Conservation (phyloP, 2,113 vertebrate species). For the Etheostoma cragini region DNA sequence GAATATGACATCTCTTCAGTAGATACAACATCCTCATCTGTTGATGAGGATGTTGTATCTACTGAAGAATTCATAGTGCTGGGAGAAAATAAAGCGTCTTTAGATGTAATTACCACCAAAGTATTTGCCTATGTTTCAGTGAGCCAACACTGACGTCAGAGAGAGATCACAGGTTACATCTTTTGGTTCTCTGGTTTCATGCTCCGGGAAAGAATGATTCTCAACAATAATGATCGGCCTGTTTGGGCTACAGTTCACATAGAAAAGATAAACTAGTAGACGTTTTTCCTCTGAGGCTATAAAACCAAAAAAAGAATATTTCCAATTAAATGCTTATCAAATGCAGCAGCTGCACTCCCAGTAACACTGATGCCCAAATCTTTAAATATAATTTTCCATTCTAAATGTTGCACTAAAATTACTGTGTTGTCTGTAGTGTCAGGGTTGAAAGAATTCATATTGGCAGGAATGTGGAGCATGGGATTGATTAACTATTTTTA, state of each 20-base stretch:
- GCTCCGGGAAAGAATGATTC: slow-evolving; percentile 36
- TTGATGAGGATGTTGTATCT: slow-evolving; percentile 1
- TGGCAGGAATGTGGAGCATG: slow-evolving; percentile 10
- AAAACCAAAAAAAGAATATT: neutral
- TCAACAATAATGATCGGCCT: slow-evolving; percentile 39
- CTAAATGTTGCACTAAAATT: slow-evolving; percentile 19
- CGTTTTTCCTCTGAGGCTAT: neutral
- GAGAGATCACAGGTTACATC: slow-evolving; percentile 60
- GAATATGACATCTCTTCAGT: too few relatives aligned
- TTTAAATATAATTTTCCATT: neutral
- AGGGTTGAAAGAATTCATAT: slow-evolving; percentile 10
- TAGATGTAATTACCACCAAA: slow-evolving; percentile 32
- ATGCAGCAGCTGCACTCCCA: neutral
- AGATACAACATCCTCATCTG: too few relatives aligned
- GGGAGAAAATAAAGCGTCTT: slow-evolving; percentile 38
- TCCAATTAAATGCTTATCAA: slow-evolving; percentile 3
- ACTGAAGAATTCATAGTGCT: slow-evolving; percentile 19
- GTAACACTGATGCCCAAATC: neutral
- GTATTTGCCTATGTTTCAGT: slow-evolving; percentile 20
- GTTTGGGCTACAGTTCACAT: slow-evolving; percentile 1
- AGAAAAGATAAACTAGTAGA: neutral
- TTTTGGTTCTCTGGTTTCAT: slow-evolving; percentile 31
- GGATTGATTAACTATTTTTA: slow-evolving; percentile 10
- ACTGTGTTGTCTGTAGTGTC: slow-evolving; percentile 3
- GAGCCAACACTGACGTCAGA: slow-evolving; percentile 55